Percentiles rank a stretch among this genome's conserved stretches.
phyloP scores from a whole-genome alignment of 2,797 vertebrate species.

The Cirrhinus molitorella region DNA sequence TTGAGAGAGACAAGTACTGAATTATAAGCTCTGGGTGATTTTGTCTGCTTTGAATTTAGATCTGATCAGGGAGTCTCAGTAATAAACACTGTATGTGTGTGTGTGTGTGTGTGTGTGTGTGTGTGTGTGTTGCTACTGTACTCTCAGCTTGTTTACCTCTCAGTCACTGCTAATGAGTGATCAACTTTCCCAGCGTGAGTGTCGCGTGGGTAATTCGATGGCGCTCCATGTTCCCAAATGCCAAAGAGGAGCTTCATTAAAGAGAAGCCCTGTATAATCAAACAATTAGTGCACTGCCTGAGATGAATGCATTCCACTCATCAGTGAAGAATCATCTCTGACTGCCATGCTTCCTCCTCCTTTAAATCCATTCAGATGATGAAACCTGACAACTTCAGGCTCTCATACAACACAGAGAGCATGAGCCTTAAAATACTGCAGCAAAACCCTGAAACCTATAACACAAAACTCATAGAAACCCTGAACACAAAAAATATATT shows the following conservation, averaged over 20 bases:
- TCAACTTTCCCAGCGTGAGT: conserved; percentile 99
- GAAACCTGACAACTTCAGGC: conserved; percentile 73
- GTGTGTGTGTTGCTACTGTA: conserved; percentile 67
- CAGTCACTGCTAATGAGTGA: conserved; percentile 99
- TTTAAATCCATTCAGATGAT: conserved; percentile 72
- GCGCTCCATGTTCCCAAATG: conserved; percentile 95
- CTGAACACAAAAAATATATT: not conserved
- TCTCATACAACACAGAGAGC: conserved; percentile 53
- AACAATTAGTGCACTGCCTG: conserved; percentile 95
- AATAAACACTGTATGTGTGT: conserved; percentile 32
- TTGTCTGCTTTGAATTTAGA: conserved; percentile 23
- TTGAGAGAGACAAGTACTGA: not conserved
- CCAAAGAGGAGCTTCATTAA: conserved; percentile 99
- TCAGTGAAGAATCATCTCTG: conserved; percentile 85
- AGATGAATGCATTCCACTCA: conserved; percentile 90
- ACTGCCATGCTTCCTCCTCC: conserved; percentile 47
- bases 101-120: conserved; percentile 65
- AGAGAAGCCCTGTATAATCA: conserved; percentile 99
- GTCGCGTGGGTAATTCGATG: conserved; percentile 98
- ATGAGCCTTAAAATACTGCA: conserved; percentile 7
- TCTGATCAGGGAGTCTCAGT: conserved; percentile 32
- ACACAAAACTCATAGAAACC: not conserved
- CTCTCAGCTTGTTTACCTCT: conserved; percentile 92
- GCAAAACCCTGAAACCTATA: not conserved
- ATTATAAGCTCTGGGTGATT: conserved; percentile 14